Base-by-base conservation (phyloP, 2,113 vertebrate species). In the Sinocyclocheilus anshuiensis region DNA sequence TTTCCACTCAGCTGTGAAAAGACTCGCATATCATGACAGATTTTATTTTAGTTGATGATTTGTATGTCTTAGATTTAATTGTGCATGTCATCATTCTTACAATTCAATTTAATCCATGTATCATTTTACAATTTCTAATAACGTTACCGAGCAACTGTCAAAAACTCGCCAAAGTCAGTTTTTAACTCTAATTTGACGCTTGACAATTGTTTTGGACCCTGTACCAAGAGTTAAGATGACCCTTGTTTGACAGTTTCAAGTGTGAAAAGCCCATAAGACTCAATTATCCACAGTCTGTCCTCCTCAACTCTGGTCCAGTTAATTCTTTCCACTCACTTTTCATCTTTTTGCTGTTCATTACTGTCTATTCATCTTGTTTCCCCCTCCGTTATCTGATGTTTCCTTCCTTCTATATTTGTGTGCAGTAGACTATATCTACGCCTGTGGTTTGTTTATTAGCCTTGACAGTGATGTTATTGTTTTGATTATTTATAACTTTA, bases 321-420 rank as follows among this genome's bases (percentile, higher is more conserved):
- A 42, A 76, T 76, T 76, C 74, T 50, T 76, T 39, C 5, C 15
- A 24, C 39, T 45, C 42, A 8, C 12, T 48, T 42, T 76, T 76
- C n/a, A 26, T 50, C 74, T 50, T 24, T 76, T 74, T 76, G 42
- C 74, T 50, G 74, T 50, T 50, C 74, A 26, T 76, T 50, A 50
- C 12, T 76, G 74, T 50, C 74, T 48, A 76, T 76, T 76, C n/a
- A 50, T 48, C 12, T 16, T 26, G 22, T 48, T 42, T 72, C 4
- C 18, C 69, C 33, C 22, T 20, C 36, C 20, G 0, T 5, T 39
- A 9, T 71, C 69, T 11, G 7, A 36, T 39, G 18, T 22, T 48
- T 24, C 6, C 39, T 55, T 55, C 53, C 15, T 6, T 75, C 39
- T 45, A 75, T 75, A 75, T 75, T 76, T 76, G 72, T 48, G 12